phyloP scores from a whole-genome alignment of 2,888 invertebrate genomes.

The Calephelis perditalis region DNA sequence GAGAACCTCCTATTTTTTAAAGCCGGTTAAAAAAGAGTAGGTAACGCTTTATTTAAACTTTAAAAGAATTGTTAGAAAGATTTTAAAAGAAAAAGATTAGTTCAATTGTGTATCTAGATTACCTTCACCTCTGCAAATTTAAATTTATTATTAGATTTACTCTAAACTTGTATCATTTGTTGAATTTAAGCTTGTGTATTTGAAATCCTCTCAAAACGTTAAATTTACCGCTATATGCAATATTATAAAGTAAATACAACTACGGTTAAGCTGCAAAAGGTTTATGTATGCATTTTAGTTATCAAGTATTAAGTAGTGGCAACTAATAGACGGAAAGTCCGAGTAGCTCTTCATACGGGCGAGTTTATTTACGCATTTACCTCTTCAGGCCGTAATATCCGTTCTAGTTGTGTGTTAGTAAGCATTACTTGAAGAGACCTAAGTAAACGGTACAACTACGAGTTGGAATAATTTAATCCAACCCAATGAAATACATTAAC shows the following conservation, averaged over 20 bases:
- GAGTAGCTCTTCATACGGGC: conserved; percentile 5
- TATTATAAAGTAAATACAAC: conserved; percentile 3
- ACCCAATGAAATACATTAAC: too few species aligned
- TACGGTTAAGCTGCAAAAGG: not conserved
- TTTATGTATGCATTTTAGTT: conserved; percentile 3
- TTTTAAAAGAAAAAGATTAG: too few species aligned
- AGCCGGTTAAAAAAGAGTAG: too few species aligned
- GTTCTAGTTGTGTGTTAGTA: not conserved
- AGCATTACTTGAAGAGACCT: conserved; percentile 4
- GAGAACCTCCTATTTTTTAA: too few species aligned
- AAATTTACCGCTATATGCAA: not conserved
- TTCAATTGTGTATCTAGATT: too few species aligned
- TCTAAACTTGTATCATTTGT: not conserved
- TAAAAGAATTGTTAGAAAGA: too few species aligned
- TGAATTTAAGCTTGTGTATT: not conserved
- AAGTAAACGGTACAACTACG: not conserved
- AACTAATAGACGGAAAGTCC: conserved; percentile 7
- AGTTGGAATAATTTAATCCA: conserved; percentile 1
- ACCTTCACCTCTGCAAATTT: too few species aligned
- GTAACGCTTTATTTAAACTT: too few species aligned
- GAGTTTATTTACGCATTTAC: conserved; percentile 9
- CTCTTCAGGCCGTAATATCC: conserved; percentile 13
- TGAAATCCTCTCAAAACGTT: not conserved
- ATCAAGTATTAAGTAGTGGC: not conserved
- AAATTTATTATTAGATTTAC: too few species aligned